Conservation (phyloP, 2,888 invertebrate species). For the Rhamnusium bicolor region DNA sequence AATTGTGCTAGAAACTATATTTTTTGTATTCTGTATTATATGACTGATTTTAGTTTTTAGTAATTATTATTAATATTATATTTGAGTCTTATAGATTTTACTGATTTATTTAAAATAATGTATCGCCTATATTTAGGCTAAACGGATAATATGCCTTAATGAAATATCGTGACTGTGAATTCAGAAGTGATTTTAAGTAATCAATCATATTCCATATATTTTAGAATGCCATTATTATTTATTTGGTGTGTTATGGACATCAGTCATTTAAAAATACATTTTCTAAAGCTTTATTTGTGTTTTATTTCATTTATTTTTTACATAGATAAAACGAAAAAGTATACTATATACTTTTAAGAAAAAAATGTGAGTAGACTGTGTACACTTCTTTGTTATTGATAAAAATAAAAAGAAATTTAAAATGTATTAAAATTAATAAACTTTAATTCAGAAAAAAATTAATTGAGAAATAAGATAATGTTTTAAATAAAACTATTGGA, state of each 20-base stretch:
- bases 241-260: constrained; percentile 12
- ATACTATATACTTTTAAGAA: too few relatives aligned
- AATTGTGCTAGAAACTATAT: constrained; percentile 29
- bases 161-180: constrained; percentile 24
- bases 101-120: not conserved
- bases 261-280: constrained; percentile 21
- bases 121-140: constrained; percentile 10
- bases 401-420: too few relatives aligned
- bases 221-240: constrained; percentile 21
- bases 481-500: too few relatives aligned
- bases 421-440: too few relatives aligned
- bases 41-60: constrained; percentile 29
- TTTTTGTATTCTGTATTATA: not conserved
- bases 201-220: constrained; percentile 25
- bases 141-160: constrained; percentile 16
- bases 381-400: too few relatives aligned
- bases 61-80: not conserved
- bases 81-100: constrained; percentile 1
- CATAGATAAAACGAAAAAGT: too few relatives aligned
- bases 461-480: too few relatives aligned
- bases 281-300: constrained; percentile 16
- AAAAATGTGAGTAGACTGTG: too few relatives aligned
- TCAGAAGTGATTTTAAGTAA: constrained; percentile 25
- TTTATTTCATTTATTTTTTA: too few relatives aligned
- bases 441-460: too few relatives aligned